Evolutionary conservation across 2,797 vertebrate genomes (phyloP).

Genomic region (Coreius guichenoti): DNA sequence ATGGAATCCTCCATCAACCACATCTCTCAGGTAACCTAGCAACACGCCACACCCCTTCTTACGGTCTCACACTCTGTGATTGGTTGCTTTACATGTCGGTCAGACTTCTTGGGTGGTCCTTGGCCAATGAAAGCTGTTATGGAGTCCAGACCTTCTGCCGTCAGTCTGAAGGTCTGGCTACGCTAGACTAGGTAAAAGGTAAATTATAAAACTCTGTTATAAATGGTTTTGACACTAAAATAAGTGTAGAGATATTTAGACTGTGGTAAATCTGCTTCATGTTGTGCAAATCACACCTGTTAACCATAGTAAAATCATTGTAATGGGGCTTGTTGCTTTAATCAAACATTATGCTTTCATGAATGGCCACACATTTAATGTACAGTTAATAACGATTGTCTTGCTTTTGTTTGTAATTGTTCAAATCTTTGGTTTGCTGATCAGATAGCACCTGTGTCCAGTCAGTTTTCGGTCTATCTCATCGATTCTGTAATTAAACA

Average conservation of each 20-base stretch:
- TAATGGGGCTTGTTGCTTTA: not conserved
- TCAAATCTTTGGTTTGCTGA: not conserved
- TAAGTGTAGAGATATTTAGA: not conserved
- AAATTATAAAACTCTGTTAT: not conserved
- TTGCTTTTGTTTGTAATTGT: not conserved
- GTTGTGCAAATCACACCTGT: not conserved
- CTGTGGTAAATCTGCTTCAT: not conserved
- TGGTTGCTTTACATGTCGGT: too few species aligned
- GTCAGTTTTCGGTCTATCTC: not conserved
- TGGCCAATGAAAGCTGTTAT: too few species aligned
- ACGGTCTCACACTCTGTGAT: not conserved
- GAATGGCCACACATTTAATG: not conserved
- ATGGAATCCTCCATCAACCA: constrained; percentile 97
- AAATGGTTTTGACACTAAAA: not conserved
- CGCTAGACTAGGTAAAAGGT: not conserved
- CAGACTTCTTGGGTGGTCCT: too few species aligned
- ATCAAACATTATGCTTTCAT: not conserved
- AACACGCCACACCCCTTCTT: not conserved
- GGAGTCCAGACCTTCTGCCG: too few species aligned
- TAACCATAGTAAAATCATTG: not conserved
- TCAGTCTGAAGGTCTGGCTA: too few species aligned
- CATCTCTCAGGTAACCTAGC: constrained; percentile 86
- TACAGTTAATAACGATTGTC: not conserved
- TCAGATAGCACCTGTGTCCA: not conserved
- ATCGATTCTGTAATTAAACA: constrained; percentile 2